Conservation (phyloP, 2,113 vertebrate genomes). For the Cyrtonyx montezumae region DNA sequence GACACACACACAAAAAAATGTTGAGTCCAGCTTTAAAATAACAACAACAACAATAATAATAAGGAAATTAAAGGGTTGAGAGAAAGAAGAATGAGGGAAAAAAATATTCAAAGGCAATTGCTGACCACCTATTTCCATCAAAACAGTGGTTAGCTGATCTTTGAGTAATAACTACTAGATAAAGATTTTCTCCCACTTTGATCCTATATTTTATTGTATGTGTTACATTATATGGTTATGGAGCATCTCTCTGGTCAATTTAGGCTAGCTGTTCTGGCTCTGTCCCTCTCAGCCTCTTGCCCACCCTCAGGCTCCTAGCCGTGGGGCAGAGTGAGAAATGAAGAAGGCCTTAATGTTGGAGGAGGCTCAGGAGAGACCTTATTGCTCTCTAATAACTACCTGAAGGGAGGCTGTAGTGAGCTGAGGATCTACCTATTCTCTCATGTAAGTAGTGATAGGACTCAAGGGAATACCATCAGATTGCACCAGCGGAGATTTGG, state of each 20-base stretch:
- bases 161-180: neutral
- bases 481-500: no score
- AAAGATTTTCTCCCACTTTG: accelerated
- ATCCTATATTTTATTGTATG: neutral
- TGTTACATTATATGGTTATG: neutral
- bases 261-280: neutral
- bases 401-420: no score
- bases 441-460: no score
- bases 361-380: no score
- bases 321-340: neutral
- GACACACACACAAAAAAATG: neutral
- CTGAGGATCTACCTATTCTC: no score
- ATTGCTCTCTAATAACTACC: no score
- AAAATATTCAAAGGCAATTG: neutral
- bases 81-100: neutral
- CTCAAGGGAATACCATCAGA: no score
- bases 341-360: neutral
- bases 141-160: neutral
- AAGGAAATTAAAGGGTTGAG: neutral
- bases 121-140: neutral
- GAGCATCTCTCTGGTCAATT: neutral
- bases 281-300: neutral
- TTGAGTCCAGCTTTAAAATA: neutral
- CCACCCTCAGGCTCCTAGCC: neutral
- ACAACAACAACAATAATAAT: neutral